phyloP scores from a whole-genome alignment of 64 coral and sea anemone species.

The Actinia tenebrosa region DNA sequence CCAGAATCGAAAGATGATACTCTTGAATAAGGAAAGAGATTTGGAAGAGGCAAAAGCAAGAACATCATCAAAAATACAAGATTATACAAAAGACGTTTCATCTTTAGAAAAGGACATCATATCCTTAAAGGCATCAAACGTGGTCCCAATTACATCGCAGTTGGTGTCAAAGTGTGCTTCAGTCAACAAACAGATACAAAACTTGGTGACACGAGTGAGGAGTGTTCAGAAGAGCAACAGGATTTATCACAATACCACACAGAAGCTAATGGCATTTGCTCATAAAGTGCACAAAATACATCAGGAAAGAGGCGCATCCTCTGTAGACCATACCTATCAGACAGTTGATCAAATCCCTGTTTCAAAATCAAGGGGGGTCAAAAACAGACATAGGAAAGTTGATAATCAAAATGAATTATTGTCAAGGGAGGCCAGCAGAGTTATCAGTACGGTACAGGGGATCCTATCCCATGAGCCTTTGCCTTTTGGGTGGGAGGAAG shows the following conservation, averaged over 20 bases:
- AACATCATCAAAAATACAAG: neutral
- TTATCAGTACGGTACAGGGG: neutral
- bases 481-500: constrained; percentile 9
- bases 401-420: neutral
- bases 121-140: neutral
- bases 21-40: neutral
- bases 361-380: neutral
- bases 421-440: neutral
- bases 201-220: neutral
- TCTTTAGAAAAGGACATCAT: neutral
- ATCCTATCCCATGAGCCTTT: neutral
- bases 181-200: neutral
- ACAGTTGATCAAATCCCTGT: neutral
- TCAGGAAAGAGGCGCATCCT: neutral
- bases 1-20: neutral
- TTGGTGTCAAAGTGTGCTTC: neutral
- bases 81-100: neutral
- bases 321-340: neutral
- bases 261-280: neutral
- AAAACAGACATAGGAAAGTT: neutral
- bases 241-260: neutral
- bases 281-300: neutral
- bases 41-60: neutral
- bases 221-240: neutral
- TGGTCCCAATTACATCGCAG: neutral